Conservation (phyloP, 2,797 vertebrate genomes). For the Sorex maritimensis region DNA sequence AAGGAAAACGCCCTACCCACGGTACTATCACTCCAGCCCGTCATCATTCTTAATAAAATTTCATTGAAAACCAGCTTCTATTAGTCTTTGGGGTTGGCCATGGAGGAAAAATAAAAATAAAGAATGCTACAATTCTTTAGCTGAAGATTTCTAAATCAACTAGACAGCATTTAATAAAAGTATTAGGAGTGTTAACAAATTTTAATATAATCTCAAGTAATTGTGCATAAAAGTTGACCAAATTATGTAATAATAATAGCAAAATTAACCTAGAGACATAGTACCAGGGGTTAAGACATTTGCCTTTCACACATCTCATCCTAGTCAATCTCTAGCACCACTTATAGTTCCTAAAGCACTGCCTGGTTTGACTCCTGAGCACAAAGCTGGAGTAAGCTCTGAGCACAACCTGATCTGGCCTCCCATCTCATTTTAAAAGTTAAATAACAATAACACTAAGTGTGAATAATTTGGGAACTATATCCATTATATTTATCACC, state of each 20-base stretch:
- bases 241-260: constrained; percentile 57
- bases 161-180: constrained; percentile 35
- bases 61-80: not conserved
- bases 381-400: too few relatives aligned
- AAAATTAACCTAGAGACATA: constrained; percentile 60
- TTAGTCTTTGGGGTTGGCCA: not conserved
- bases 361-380: too few relatives aligned
- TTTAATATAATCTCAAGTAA: constrained; percentile 61
- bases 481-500: constrained; percentile 43
- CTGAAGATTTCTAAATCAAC: constrained; percentile 21
- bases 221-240: not conserved
- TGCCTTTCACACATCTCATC: too few relatives aligned
- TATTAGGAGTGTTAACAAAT: constrained; percentile 64
- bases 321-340: too few relatives aligned
- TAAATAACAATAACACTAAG: not conserved
- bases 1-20: too few relatives aligned
- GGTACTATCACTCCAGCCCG: too few relatives aligned
- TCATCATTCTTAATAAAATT: not conserved
- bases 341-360: too few relatives aligned
- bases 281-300: too few relatives aligned
- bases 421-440: too few relatives aligned
- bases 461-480: constrained; percentile 30
- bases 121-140: constrained; percentile 17
- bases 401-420: too few relatives aligned
- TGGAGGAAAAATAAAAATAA: constrained; percentile 54